Evolutionary conservation across 2,797 vertebrate genomes (phyloP).

Genomic region (Oreonectes daqikongensis): DNA sequence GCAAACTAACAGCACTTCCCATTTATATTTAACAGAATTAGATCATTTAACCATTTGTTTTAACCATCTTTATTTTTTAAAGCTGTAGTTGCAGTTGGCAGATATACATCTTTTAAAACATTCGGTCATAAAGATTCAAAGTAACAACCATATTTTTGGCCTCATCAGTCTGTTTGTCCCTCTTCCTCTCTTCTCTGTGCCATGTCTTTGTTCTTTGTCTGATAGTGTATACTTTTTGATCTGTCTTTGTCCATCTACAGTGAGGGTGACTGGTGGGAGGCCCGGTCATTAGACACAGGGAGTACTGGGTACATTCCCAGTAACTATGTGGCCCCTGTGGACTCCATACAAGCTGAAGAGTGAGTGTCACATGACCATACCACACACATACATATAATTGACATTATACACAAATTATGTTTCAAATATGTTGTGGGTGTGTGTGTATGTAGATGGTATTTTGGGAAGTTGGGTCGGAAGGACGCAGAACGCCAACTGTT

Average conservation of each 20-base stretch:
- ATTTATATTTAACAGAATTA: background rate
- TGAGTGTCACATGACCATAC: constrained; percentile 70
- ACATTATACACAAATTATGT: background rate
- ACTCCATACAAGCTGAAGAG: constrained; percentile 98
- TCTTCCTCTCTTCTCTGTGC: constrained; percentile 17
- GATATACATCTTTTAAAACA: background rate
- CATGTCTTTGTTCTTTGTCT: background rate
- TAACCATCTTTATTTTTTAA: background rate
- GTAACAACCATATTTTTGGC: background rate
- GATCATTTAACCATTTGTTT: background rate
- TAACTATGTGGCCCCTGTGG: constrained; percentile 95
- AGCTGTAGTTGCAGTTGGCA: background rate
- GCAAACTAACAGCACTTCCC: background rate
- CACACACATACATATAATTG: constrained; percentile 1
- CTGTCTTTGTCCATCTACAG: constrained; percentile 68
- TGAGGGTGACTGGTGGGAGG: constrained; percentile 98
- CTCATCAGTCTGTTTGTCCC: background rate
- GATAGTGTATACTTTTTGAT: background rate
- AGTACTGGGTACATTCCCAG: constrained; percentile 91
- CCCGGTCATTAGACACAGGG: constrained; percentile 91
- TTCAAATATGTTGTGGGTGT: background rate
- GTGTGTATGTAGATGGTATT: constrained; percentile 88
- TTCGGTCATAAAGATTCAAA: background rate
- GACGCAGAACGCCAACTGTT: constrained; percentile 93
- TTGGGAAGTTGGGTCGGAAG: constrained; percentile 95